Evolutionary conservation across 2,113 vertebrate species (phyloP).

Genomic region (Anas platyrhynchos): DNA sequence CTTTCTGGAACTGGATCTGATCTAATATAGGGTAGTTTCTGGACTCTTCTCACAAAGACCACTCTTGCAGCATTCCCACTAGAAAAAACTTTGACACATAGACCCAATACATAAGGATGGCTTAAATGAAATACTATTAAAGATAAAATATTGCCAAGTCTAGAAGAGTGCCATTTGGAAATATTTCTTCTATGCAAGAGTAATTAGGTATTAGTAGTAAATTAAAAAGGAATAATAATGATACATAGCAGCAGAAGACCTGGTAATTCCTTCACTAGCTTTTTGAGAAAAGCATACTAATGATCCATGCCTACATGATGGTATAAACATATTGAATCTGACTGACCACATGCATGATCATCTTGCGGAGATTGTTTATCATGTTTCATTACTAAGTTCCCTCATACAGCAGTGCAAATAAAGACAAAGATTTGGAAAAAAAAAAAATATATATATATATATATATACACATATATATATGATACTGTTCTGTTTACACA

Average conservation of each 20-base stretch:
- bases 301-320: neutral
- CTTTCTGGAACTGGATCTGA: no score
- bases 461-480: no score
- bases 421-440: neutral
- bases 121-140: neutral
- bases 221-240: slow-evolving; percentile 17
- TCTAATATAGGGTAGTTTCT: no score
- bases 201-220: slow-evolving; percentile 14
- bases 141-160: slow-evolving; percentile 11
- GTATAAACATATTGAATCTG: neutral
- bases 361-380: neutral
- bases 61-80: no score
- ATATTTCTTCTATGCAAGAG: neutral
- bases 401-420: neutral
- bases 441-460: no score
- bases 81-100: no score
- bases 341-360: neutral
- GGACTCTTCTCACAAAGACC: no score
- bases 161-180: neutral
- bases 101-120: neutral
- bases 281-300: neutral
- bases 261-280: neutral
- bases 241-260: neutral
- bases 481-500: neutral
- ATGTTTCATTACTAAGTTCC: neutral